Evolutionary conservation across 2,113 vertebrate genomes (phyloP), one percentile per base, ranked within the genome.

Genomic region (Ceyx cyanopectus): DNA sequence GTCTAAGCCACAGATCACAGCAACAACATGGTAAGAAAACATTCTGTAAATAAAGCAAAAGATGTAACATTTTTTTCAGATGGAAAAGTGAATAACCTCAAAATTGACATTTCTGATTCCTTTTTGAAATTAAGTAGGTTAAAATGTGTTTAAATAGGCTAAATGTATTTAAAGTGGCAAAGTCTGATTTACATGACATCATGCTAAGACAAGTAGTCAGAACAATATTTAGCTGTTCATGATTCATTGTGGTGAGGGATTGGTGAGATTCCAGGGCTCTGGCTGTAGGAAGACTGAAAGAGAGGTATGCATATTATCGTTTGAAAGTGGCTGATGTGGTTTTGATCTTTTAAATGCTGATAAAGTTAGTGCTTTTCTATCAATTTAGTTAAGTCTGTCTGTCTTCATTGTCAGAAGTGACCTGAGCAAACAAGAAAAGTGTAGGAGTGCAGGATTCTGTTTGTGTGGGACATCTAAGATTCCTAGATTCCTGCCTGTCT

Each of bases 141-240:
- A 66, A 91, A 91, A 76, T 40, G 46, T 73, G 7, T 92, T 92
- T 76, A 73, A 88, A 74, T 75, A 53, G 81, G 80, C 79, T 85
- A 85, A 75, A 73, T 91, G 41, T 93, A 69, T 94, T 92, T 85
- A 65, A 85, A 65, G 84, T 76, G 63, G 13, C 41, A 62, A 61
- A 77, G 60, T 77, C 89, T 87, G 70, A 50, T 75, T 92, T 82
- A 61, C 16, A 69, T 79, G 78, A 66, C 63, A 27, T 61, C 73
- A 70, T 80, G 72, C 90, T 94, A 87, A 89, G 85, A 91, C 37
- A 79, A 76, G 91, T 62, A 94, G 92, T 43, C 70, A 66, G 81
- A 62, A 69, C 78, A 79, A 65, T 91, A 87, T 85, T 87, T 61
- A 76, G 75, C 70, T 92, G 93, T 95, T 95, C 89, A 89, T 95